Base-by-base conservation (phyloP, 2,797 vertebrate species). In the Xiphophorus birchmanni region DNA sequence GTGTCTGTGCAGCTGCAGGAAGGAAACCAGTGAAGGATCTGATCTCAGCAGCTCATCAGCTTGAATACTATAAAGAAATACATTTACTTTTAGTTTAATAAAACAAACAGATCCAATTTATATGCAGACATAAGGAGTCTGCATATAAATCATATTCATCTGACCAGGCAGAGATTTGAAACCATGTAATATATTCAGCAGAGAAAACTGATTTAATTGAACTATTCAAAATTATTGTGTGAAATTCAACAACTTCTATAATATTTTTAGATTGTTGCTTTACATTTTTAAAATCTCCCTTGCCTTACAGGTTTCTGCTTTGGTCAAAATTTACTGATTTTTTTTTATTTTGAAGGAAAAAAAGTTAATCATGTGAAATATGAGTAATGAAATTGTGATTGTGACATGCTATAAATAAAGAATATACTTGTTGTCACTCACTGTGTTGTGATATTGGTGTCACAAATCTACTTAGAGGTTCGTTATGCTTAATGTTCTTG, bases 1-100 rank as follows among this genome's bases (percentile, higher is more conserved):
- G 26, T n/a, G 7, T 75, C 6, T 80, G 60, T 75, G 17, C 74
- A 65, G 35, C 63, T 42, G 65, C 65, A 69, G 37, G 65, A 42
- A 12, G 37, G 65, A 69, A 69, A 32, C 21, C 21, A 42, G 37
- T 69, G 65, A 42, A 23, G 37, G 37, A 21, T 26, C 65, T 42
- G 65, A 69, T 42, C 37, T 42, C 37, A 69, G 26, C 65, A 67
- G 35, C 18, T 67, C 18, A 9, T 23, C 63, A 13, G 65, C 26
- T 6, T 69, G 37, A 69, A 26, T 2, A 40, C 0, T 8, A 11
- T 37, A 42, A 42, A 35, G 7, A 23, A 26, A 10, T 42, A 11
- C 42, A 23, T 13, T 40, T 4, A 67, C 63, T 21, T 32, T 60
- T 63, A 32, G 5, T 13, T 15, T 29, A 7, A 63, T 37, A 40